Evolutionary conservation across 2,888 invertebrate species (phyloP).

Genomic region (Drosophila paucipuncta): DNA sequence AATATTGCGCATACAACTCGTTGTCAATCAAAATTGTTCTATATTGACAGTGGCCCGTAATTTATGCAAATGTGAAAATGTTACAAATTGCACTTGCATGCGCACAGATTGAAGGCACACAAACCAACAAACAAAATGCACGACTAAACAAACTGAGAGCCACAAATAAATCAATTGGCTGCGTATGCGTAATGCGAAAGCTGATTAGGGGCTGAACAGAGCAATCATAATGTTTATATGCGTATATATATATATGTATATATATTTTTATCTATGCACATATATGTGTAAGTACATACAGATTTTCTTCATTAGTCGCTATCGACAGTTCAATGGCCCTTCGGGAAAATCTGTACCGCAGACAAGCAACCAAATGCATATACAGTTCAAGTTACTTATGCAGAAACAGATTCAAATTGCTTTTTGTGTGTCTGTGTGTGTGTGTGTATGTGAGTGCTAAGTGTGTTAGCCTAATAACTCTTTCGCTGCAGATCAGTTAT

Average conservation of each 20-base stretch:
- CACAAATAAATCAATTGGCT: conserved; percentile 68
- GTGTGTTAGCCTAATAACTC: conserved; percentile 68
- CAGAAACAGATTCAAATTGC: conserved; percentile 5
- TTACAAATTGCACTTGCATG: conserved; percentile 43
- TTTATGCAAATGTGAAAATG: conserved; percentile 68
- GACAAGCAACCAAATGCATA: background rate
- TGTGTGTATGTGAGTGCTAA: conserved; percentile 30
- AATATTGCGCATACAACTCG: conserved; percentile 40
- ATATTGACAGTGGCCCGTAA: conserved; percentile 34
- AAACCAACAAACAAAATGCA: conserved; percentile 8
- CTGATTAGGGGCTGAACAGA: conserved; percentile 49
- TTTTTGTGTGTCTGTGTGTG: background rate
- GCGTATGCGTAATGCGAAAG: conserved; percentile 57
- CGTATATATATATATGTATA: background rate
- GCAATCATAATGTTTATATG: conserved; percentile 16
- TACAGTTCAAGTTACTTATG: conserved; percentile 5
- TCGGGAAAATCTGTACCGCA: conserved; percentile 36
- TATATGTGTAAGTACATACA: background rate
- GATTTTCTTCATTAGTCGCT: conserved; percentile 51
- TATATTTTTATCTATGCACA: background rate
- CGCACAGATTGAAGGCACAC: conserved; percentile 26
- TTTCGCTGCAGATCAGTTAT: conserved; percentile 62
- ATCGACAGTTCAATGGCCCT: conserved; percentile 42
- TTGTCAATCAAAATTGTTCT: conserved; percentile 43
- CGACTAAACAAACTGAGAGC: conserved; percentile 23